Evolutionary conservation across 37 sponge, comb jelly and placozoan species (phyloP).

Genomic region (Lycopodina hypogea): DNA sequence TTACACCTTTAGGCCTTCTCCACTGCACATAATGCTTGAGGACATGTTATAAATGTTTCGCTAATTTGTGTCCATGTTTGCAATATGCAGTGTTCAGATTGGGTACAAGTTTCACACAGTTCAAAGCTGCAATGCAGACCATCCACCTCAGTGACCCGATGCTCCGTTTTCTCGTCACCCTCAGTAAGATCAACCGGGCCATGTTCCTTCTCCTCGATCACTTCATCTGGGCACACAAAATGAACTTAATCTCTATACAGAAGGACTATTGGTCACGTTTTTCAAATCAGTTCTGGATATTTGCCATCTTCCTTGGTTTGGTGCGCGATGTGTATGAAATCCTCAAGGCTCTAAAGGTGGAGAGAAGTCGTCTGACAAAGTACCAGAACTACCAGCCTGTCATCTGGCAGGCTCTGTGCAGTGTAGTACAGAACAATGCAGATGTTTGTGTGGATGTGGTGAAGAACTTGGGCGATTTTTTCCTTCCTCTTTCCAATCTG

Average conservation of each 20-base stretch:
- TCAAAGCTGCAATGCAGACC: conserved; percentile 59
- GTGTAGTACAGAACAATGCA: conserved; percentile 38
- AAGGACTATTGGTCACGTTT: conserved; percentile 36
- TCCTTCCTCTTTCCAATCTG: conserved; percentile 52
- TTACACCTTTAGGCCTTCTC: too few relatives aligned
- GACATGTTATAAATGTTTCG: neutral
- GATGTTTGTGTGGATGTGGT: conserved; percentile 53
- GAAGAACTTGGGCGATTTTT: conserved; percentile 65
- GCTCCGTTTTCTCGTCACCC: conserved; percentile 49
- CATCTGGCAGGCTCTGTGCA: neutral
- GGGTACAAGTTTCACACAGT: conserved; percentile 70
- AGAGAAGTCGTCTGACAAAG: conserved; percentile 36
- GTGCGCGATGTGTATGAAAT: conserved; percentile 58
- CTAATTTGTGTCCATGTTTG: neutral
- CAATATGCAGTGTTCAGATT: conserved; percentile 68
- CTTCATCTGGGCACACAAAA: conserved; percentile 62
- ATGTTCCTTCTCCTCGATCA: conserved; percentile 80
- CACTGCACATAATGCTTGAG: too few relatives aligned
- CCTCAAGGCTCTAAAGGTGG: conserved; percentile 17
- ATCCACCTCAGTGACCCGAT: conserved; percentile 61
- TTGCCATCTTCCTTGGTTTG: conserved; percentile 47
- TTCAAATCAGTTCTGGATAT: conserved; percentile 64
- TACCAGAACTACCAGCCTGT: conserved; percentile 2
- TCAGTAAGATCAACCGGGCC: conserved; percentile 57
- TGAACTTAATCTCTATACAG: conserved; percentile 48